Evolutionary conservation across 1,140 invertebrate species (phyloP).

Genomic region (Marisa cornuarietis): DNA sequence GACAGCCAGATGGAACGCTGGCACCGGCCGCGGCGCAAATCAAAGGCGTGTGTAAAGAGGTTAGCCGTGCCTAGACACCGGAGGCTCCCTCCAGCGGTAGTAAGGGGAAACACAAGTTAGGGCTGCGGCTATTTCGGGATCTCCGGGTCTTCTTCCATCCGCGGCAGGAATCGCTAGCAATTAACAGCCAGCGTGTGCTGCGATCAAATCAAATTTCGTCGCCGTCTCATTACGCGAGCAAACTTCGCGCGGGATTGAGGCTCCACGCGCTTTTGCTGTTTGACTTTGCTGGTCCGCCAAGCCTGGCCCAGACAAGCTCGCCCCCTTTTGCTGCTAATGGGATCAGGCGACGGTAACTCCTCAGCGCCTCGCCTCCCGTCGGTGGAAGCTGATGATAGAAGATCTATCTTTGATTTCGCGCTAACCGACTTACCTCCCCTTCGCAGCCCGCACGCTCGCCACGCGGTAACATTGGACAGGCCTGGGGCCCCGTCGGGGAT

Average conservation of each 20-base stretch:
- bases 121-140: no score
- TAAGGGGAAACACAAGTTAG: no score
- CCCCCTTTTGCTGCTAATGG: slow-evolving; percentile 1
- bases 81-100: no score
- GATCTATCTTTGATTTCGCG: slow-evolving; percentile 22
- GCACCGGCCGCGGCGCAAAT: no score
- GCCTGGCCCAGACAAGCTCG: slow-evolving; percentile 2
- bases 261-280: slow-evolving; percentile 13
- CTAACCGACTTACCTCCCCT: slow-evolving; percentile 22
- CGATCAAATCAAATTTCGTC: slow-evolving; percentile 26
- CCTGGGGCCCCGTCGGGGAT: slow-evolving; percentile 8
- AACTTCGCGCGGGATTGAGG: slow-evolving; percentile 26
- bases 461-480: slow-evolving; percentile 18
- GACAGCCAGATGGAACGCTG: no score
- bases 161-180: slow-evolving; percentile 22
- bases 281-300: slow-evolving; percentile 18
- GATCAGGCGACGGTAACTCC: slow-evolving; percentile 17
- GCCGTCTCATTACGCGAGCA: slow-evolving; percentile 26
- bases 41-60: no score
- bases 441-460: slow-evolving; percentile 6
- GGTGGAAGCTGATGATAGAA: neutral
- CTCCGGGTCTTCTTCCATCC: no score
- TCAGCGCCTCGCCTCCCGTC: neutral
- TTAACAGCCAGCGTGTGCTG: slow-evolving; percentile 11
- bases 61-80: no score